Base-by-base conservation (phyloP, 2,888 invertebrate species). In the Mythimna albipuncta region DNA sequence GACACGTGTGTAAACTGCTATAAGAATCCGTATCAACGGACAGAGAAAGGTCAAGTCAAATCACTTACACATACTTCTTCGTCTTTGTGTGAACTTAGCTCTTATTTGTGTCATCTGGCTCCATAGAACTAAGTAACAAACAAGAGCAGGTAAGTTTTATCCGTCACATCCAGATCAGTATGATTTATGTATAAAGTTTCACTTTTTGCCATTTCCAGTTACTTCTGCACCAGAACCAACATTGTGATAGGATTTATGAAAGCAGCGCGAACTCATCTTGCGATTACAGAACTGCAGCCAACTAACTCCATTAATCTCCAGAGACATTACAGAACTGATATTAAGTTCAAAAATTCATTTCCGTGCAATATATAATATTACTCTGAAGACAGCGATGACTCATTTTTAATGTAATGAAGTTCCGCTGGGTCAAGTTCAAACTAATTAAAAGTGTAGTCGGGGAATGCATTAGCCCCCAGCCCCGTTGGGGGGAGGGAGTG, bases 391-490 rank as follows among this genome's bases (percentile, higher is more conserved):
- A 62, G 70, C 71, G 61, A 75, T 78, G 70, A 64, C 81, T 84
- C 82, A 79, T 84, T 83, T 79, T 86, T 77, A 72, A 72, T 79
- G 69, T 84, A 80, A 87, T 82, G 75, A 79, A 85, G 80, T 81
- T 78, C 82, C 64, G 74, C 26, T 62, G 69, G 87, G 86, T 87
- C 86, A 87, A 87, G 87, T 85, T 87, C 86, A 79, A 82, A 83
- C 82, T 87, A 87, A 87, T 87, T 86, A 87, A 87, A 87, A 87
- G 79, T 75, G 85, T 85, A 80, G 72, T 87, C 77, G 41, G 65
- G 63, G 75, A 83, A 80, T 85, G 84, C 80, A 85, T 85, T 85
- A 85, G 73, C 79, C 62, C 21, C 13, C 3, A n/a, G 11, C 19
- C 2, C 7, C 7, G 9, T 6, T n/a, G n/a, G 35, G 11, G 10